Evolutionary conservation across 2,113 vertebrate species (phyloP).

Genomic region (Phainopepla nitens): DNA sequence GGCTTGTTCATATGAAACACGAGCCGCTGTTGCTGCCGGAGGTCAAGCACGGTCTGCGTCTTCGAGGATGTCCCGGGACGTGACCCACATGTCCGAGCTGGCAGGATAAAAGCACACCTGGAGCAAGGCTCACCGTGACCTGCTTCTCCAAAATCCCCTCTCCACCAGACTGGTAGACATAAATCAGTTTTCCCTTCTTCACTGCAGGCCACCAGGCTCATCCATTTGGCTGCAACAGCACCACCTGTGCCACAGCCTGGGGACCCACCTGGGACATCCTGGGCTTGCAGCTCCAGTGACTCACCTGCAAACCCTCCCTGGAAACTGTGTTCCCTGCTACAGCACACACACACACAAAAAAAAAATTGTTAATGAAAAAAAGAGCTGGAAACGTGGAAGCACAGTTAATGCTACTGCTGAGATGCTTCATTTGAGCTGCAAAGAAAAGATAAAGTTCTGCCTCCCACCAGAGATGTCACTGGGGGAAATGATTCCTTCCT

Average conservation of each 20-base stretch:
- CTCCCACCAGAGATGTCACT: neutral
- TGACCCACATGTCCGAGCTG: fast-evolving
- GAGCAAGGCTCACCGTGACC: neutral
- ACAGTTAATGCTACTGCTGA: neutral
- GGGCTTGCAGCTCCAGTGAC: neutral
- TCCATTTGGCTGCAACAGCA: neutral
- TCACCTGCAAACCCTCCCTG: neutral
- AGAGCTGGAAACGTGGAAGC: neutral
- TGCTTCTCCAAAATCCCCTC: neutral
- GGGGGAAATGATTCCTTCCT: conserved; percentile 30
- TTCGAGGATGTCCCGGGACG: neutral
- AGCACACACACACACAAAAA: neutral
- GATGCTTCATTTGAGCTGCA: conserved; percentile 3
- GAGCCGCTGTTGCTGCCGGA: neutral
- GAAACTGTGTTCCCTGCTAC: neutral
- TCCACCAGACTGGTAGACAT: neutral
- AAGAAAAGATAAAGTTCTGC: conserved; percentile 38
- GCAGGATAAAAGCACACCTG: neutral
- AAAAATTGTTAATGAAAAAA: neutral
- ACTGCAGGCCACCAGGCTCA: neutral
- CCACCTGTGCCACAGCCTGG: neutral
- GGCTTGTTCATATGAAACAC: neutral
- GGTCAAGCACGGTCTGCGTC: neutral
- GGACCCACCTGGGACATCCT: neutral
- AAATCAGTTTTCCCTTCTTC: neutral